phyloP scores from a whole-genome alignment of 2,888 invertebrate genomes.

The Eupelmus urozonus region DNA sequence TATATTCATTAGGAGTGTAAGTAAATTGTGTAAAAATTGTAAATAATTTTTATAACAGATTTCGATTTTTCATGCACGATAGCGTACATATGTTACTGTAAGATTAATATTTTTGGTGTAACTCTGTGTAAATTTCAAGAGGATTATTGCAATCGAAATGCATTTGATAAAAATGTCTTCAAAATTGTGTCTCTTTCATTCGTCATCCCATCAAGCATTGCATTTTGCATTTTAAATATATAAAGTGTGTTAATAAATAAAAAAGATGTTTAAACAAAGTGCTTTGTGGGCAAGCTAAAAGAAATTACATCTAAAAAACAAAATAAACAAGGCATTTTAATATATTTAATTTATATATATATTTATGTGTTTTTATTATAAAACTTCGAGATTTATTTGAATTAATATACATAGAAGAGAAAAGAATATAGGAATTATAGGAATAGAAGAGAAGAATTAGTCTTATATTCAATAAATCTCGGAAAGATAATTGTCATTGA shows the following conservation, averaged over 20 bases:
- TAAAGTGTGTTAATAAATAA: constrained; percentile 27
- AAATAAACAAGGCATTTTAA: constrained; percentile 13
- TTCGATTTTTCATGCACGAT: constrained; percentile 21
- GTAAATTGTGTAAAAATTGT: constrained; percentile 9
- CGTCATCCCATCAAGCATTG: constrained; percentile 53
- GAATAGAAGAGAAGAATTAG: too few species aligned
- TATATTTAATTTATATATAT: not conserved
- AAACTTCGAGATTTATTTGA: not conserved
- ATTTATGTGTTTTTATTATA: constrained; percentile 17
- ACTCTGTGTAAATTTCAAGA: too few species aligned
- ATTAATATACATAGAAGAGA: constrained; percentile 5
- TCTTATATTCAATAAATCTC: not conserved
- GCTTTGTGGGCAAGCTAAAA: not conserved
- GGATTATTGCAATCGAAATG: constrained; percentile 16
- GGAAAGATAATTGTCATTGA: not conserved
- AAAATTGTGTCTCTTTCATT: constrained; percentile 55
- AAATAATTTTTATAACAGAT: not conserved
- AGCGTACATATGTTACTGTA: constrained; percentile 7
- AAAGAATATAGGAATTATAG: not conserved
- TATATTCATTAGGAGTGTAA: not conserved
- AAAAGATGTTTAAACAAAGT: not conserved
- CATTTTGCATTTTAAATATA: constrained; percentile 44
- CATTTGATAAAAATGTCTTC: constrained; percentile 54
- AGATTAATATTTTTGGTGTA: too few species aligned
- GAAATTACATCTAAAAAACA: not conserved